phyloP scores from a whole-genome alignment of 2,888 invertebrate species.

The Meloe dianella region DNA sequence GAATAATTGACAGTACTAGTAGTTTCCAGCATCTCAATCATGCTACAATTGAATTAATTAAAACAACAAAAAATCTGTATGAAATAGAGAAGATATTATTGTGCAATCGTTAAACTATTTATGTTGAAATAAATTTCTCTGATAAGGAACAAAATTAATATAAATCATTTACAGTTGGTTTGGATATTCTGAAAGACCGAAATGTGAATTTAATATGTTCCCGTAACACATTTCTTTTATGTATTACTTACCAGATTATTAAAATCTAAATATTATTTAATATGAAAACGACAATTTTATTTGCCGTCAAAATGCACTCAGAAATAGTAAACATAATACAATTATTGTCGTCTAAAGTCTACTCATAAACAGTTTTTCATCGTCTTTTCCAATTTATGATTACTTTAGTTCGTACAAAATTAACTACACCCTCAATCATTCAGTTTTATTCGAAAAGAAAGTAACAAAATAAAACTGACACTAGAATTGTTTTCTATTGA shows the following conservation, averaged over 20 bases:
- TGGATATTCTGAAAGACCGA: neutral
- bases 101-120: neutral
- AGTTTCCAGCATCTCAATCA: too few species aligned
- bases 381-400: slow-evolving; percentile 1
- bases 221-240: too few species aligned
- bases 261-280: neutral
- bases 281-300: neutral
- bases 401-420: neutral
- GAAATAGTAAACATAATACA: neutral
- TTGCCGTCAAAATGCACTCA: neutral
- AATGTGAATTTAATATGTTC: neutral
- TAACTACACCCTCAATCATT: slow-evolving; percentile 2
- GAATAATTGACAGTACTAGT: too few species aligned
- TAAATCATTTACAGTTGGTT: neutral
- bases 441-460: neutral
- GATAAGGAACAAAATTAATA: neutral
- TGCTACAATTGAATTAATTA: neutral
- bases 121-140: neutral
- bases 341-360: slow-evolving; percentile 4
- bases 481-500: neutral
- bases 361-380: neutral
- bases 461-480: neutral
- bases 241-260: neutral
- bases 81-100: neutral
- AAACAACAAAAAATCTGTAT: neutral